Conservation (phyloP, 2,888 invertebrate genomes). For the Busseola fusca region DNA sequence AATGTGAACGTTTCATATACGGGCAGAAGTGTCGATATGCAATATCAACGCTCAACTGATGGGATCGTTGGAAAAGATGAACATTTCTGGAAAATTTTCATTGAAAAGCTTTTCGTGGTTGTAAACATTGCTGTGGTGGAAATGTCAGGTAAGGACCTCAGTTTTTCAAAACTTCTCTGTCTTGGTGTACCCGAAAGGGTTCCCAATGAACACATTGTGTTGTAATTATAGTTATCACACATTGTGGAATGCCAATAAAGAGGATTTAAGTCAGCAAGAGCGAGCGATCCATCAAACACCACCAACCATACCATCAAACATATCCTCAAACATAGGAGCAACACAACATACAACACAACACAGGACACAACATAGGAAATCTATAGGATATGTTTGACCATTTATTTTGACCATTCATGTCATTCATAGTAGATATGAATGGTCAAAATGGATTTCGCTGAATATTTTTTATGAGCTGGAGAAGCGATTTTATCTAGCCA, state of each 20-base stretch:
- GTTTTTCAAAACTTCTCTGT: neutral
- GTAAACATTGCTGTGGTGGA: neutral
- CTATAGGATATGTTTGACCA: no score
- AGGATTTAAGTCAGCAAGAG: no score
- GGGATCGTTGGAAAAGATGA: neutral
- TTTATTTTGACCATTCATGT: neutral
- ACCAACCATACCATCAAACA: no score
- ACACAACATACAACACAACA: no score
- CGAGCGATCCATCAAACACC: no score
- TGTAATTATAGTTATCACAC: no score
- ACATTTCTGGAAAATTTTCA: neutral
- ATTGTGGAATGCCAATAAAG: no score
- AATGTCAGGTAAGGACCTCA: neutral
- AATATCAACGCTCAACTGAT: neutral
- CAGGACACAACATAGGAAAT: no score
- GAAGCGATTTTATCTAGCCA: neutral
- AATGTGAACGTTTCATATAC: conserved; percentile 16
- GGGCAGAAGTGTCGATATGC: conserved; percentile 4
- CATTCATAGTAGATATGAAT: neutral
- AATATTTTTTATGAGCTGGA: neutral
- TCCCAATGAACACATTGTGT: no score
- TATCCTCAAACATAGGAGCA: no score
- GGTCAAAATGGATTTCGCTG: neutral
- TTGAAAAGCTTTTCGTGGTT: neutral
- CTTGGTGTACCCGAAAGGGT: no score